A percentile compares a stretch with the other conserved stretches of the same genome.
Conservation (phyloP, 2,113 vertebrate genomes). For the Nothoprocta perdicaria region DNA sequence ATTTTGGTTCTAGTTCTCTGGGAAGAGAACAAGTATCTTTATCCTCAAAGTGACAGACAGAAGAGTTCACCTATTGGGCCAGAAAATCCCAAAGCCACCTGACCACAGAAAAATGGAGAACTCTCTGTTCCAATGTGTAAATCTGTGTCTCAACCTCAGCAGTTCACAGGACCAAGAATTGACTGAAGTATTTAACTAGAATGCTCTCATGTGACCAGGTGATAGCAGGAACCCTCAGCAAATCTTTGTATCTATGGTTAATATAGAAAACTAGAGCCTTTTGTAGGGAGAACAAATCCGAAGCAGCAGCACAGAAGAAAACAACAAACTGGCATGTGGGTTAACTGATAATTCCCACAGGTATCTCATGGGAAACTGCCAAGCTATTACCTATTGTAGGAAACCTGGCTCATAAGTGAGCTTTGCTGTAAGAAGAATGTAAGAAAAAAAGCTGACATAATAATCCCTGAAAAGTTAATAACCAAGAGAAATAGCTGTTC, state of each 20-base stretch:
- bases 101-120: neutral
- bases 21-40: neutral
- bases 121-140: neutral
- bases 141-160: neutral
- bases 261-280: neutral
- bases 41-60: neutral
- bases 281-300: neutral
- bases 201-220: neutral
- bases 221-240: neutral
- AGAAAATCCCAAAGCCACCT: neutral
- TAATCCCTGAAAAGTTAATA: neutral
- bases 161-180: neutral
- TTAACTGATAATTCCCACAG: neutral
- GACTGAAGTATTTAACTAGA: neutral
- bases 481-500: neutral
- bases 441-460: neutral
- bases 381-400: neutral
- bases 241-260: neutral
- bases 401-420: neutral
- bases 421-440: neutral
- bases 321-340: neutral
- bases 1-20: neutral
- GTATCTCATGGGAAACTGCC: constrained; percentile 11
- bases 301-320: constrained; percentile 5
- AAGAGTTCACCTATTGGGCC: neutral